These are phyloP conservation scores for Idaea straminata DNA, from an alignment of 2,888 invertebrate genomes.

Conservation along the genomic window DNA sequence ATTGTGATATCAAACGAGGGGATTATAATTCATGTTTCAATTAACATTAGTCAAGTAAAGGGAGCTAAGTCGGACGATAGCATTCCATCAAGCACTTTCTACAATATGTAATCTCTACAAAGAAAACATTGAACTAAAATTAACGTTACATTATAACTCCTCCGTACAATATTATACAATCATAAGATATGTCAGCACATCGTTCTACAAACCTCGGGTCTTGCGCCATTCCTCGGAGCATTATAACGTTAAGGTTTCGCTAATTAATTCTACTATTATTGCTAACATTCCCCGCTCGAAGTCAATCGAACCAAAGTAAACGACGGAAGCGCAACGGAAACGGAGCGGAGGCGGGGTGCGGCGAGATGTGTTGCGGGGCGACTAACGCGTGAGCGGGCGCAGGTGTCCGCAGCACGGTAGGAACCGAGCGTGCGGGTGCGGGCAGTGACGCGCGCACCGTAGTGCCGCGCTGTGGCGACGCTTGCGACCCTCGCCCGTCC, in stretches of 20 bases:
- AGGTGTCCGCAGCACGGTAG: constrained; percentile 72
- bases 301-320: constrained; percentile 26
- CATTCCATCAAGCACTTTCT: constrained; percentile 65
- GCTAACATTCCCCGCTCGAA: constrained; percentile 53
- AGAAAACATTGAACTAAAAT: constrained; percentile 75
- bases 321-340: constrained; percentile 21
- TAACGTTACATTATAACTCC: constrained; percentile 61
- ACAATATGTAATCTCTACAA: constrained; percentile 72
- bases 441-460: constrained; percentile 49
- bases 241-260: constrained; percentile 54
- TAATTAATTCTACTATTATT: constrained; percentile 66
- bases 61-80: constrained; percentile 40
- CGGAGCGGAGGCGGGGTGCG: constrained; percentile 3
- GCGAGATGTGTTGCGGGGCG: neutral
- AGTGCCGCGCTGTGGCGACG: constrained; percentile 77
- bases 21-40: neutral
- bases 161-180: constrained; percentile 56
- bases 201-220: constrained; percentile 38
- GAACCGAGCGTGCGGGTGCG: constrained; percentile 74
- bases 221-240: constrained; percentile 42
- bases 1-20: neutral
- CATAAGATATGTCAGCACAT: constrained; percentile 73
- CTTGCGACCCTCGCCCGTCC: constrained; percentile 73
- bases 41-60: constrained; percentile 11
- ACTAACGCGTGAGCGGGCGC: constrained; percentile 74